These are phyloP conservation scores for Ataeniobius toweri DNA, from an alignment of 2,797 vertebrate genomes.

Conservation along the genomic window DNA sequence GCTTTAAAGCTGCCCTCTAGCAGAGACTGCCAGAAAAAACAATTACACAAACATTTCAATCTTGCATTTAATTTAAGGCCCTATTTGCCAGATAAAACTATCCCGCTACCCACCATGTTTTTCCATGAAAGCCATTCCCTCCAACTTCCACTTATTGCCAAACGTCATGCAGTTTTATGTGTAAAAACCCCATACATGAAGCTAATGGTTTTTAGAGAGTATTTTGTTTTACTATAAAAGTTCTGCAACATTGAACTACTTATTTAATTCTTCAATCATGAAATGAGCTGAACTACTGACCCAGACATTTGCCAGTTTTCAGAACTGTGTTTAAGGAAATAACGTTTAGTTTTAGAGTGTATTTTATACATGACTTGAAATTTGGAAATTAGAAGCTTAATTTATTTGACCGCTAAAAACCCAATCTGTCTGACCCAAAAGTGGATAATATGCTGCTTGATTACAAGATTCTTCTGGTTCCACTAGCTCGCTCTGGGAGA, in stretches of 20 bases:
- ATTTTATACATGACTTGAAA: not conserved
- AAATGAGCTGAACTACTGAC: accelerated
- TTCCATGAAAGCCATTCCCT: constrained; percentile 23
- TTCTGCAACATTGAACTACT: not conserved
- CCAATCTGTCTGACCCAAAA: too few relatives aligned
- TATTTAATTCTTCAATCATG: not conserved
- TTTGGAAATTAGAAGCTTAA: too few relatives aligned
- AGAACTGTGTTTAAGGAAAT: not conserved
- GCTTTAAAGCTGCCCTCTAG: not conserved
- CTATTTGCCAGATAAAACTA: constrained; percentile 27
- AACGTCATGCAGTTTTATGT: constrained; percentile 15
- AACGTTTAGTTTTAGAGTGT: not conserved
- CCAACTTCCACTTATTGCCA: not conserved
- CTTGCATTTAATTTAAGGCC: constrained; percentile 26
- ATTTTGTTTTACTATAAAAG: constrained; percentile 1
- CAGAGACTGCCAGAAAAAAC: constrained; percentile 25
- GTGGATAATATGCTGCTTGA: too few relatives aligned
- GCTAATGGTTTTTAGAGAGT: not conserved
- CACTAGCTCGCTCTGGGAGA: too few relatives aligned
- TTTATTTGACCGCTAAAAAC: too few relatives aligned
- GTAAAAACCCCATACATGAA: not conserved
- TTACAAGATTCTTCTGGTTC: too few relatives aligned
- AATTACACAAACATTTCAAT: constrained; percentile 25
- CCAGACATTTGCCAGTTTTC: not conserved
- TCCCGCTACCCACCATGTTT: constrained; percentile 15